Evolutionary conservation across 2,797 vertebrate genomes (phyloP), one percentile per base, ranked within the genome.

Genomic region (Liasis olivaceus): DNA sequence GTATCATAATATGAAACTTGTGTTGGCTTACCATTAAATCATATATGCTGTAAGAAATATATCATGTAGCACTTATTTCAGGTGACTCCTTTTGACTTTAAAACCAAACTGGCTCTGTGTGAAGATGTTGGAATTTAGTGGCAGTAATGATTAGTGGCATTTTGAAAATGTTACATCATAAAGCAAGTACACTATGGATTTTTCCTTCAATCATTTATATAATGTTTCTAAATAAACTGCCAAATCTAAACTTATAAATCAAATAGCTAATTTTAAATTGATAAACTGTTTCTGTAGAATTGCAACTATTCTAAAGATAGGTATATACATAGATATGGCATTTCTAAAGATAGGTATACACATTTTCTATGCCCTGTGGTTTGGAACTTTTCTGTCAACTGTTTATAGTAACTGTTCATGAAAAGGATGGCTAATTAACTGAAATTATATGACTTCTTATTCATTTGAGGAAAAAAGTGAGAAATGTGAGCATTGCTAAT

Each of bases 381-480:
- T 12, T 89, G 89, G 59, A 88, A 69, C 0, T 4, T 93, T 87
- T 47, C 47, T 85, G 6, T 94, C 95, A 90, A 87, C 85, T 64
- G 11, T 97, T 94, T 81, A 51, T 64, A 58, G 66, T 91, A 92
- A 92, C 93, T 93, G 2, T 91, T 94, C n/a, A 92, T 89, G 86
- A 93, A 95, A 93, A 58, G 17, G 87, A 14, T 90, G 90, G 69
- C 95, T 97, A 97, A 97, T 98, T 97, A 96, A 97, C 47, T 92
- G 85, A 89, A 98, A 97, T 96, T 96, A 97, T 98, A 97, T 96
- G 95, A 97, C 97, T 97, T 97, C 89, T 97, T 97, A 93, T 91
- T 97, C 62, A 90, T 89, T 95, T 42, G 77, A 85, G 90, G 94
- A 95, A 95, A 47, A 88, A 96, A 94, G 87, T 95, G 96, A 95